Evolutionary conservation across 1,140 invertebrate species (phyloP), one percentile per base, ranked within the genome.

Genomic region (Hypothenemus hampei): DNA sequence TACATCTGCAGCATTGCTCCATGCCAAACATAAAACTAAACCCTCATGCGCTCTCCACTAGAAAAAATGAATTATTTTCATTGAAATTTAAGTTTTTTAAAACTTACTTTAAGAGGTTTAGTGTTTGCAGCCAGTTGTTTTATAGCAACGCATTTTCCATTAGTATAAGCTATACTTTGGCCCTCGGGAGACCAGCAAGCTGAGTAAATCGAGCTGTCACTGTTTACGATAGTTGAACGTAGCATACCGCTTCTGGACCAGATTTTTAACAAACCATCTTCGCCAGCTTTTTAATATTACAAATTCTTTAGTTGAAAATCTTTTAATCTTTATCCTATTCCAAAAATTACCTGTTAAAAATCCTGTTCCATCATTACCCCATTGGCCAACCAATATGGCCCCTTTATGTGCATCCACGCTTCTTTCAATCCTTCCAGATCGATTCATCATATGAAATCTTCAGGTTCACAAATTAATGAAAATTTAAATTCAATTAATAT

Each of bases 21-120:
- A 99, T 40, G 86, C 85, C 1, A 93, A 76, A 45, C 85, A 84
- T 15, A 98, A 73, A 58, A 98, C 86, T 1, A 98, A 67, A 5
- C 90, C 91, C 61, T 98, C 94, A 72, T 99, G 96, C 16, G 91
- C 96, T 72, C 91, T 91, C 93, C 96, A 98, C 90, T 95, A 69
- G 19, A 79, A 77, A 33, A 64, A 71, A 16, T 4, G 2, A 43
- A 20, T 8, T 21, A 10, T 21, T 5, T n/a, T 20, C 4, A 3
- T 43, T 43, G 19, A n/a, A n/a, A 43, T 43, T 8, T 5, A 7
- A 36, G n/a, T 2, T 29, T 46, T 3, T 47, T 7, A 33, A n/a
- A 3, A 39, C n/a, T 22, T 72, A 94, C 90, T 77, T 86, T 85
- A 5, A 83, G 81, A 1, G 90, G 78, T 72, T 95, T 96, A 11